Percentiles rank a stretch among this genome's conserved stretches.
These are phyloP conservation scores for Phyllopteryx taeniolatus DNA, from an alignment of 2,113 vertebrate species.

Conservation along the genomic window DNA sequence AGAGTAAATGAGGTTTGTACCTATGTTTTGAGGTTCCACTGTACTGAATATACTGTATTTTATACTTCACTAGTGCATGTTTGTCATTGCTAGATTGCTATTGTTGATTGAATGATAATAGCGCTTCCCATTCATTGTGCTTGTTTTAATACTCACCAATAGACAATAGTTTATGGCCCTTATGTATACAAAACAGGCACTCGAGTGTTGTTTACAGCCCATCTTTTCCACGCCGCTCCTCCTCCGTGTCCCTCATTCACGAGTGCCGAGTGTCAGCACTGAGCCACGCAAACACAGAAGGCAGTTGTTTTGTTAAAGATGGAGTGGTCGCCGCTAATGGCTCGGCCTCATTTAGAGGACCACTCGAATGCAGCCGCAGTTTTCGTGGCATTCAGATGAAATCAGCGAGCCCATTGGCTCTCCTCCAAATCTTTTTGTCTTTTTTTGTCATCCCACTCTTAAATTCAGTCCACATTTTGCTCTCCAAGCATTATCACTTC, in stretches of 20 bases:
- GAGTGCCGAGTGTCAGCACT: slow-evolving; percentile 17
- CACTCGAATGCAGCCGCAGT: slow-evolving; percentile 35
- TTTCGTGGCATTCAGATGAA: slow-evolving; percentile 31
- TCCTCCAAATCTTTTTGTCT: slow-evolving; percentile 8
- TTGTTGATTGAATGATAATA: neutral
- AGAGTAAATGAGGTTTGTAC: too few species aligned
- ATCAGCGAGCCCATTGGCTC: slow-evolving; percentile 25
- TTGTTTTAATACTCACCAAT: neutral
- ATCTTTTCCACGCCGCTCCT: slow-evolving; percentile 16
- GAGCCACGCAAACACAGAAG: slow-evolving; percentile 14
- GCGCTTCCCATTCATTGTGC: slow-evolving; percentile 1
- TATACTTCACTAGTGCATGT: neutral
- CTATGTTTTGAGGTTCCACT: neutral
- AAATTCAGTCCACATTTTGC: slow-evolving; percentile 18
- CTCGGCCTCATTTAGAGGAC: slow-evolving; percentile 35
- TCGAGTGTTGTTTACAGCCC: slow-evolving; percentile 38
- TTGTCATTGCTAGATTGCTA: neutral
- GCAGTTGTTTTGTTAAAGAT: slow-evolving; percentile 25
- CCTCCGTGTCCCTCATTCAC: slow-evolving; percentile 22
- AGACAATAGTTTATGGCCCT: neutral
- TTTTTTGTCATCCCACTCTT: slow-evolving; percentile 3
- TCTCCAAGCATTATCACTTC: slow-evolving; percentile 16
- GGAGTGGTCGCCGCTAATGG: slow-evolving; percentile 32
- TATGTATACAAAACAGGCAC: slow-evolving; percentile 5
- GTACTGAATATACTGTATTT: neutral